A percentile compares a stretch with the other conserved stretches of the same genome.
phyloP scores from a whole-genome alignment of 2,113 vertebrate species.

The Tympanuchus pallidicinctus region DNA sequence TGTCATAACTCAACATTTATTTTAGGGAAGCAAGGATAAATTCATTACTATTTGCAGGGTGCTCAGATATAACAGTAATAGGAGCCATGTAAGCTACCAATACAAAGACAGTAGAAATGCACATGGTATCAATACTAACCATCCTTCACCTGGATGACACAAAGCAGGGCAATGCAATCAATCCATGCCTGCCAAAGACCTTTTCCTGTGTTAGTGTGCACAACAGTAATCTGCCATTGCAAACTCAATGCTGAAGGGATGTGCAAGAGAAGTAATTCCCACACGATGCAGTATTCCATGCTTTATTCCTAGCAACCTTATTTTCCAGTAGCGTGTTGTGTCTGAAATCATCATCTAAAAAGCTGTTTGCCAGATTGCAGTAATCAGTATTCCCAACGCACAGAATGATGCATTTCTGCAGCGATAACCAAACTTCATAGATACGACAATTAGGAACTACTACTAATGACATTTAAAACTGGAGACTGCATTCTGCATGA shows the following conservation, averaged over 20 bases:
- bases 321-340: not conserved
- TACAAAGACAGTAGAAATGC: fast-evolving
- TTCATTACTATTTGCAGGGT: slow-evolving; percentile 42
- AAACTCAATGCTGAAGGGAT: not conserved
- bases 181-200: not conserved
- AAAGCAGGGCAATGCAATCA: not conserved
- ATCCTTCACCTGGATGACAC: not conserved
- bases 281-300: not conserved
- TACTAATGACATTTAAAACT: not conserved
- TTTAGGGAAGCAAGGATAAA: slow-evolving; percentile 64
- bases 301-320: not conserved
- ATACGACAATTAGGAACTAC: not conserved
- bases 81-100: not conserved
- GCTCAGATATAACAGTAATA: not conserved
- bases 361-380: not conserved
- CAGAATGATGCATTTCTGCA: not conserved
- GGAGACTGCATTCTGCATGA: not conserved
- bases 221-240: not conserved
- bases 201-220: not conserved
- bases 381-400: not conserved
- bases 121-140: not conserved
- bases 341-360: not conserved
- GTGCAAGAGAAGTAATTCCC: not conserved
- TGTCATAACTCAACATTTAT: slow-evolving; percentile 46
- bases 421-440: not conserved